A percentile compares a stretch with the other conserved stretches of the same genome.
Evolutionary conservation across 2,797 vertebrate genomes (phyloP).

Genomic region (Pseudochromis fuscus): DNA sequence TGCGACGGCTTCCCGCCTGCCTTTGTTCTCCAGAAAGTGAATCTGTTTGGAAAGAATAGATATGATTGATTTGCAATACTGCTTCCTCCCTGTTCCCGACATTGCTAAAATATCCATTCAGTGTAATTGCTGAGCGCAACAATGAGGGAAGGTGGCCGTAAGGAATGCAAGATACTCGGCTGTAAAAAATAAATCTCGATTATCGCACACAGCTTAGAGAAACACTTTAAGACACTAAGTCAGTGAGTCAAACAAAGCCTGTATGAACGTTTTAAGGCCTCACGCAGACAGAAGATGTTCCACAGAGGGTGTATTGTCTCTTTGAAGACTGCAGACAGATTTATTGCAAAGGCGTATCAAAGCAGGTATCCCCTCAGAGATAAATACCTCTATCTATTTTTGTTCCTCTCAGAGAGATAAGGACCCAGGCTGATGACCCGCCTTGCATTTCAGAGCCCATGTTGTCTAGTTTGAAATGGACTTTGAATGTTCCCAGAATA

Average conservation of each 20-base stretch:
- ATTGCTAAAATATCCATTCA: conserved; percentile 41
- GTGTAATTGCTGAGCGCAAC: conserved; percentile 27
- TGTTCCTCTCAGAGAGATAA: conserved; percentile 54
- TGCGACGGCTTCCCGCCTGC: conserved; percentile 65
- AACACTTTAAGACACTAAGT: conserved; percentile 60
- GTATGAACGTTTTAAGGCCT: conserved; percentile 48
- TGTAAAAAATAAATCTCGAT: conserved; percentile 34
- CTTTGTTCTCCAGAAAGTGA: conserved; percentile 73
- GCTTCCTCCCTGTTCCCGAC: conserved; percentile 70
- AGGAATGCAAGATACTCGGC: conserved; percentile 35
- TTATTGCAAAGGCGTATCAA: conserved; percentile 74
- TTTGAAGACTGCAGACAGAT: conserved; percentile 75
- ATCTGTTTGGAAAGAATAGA: conserved; percentile 70
- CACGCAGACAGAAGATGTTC: conserved; percentile 55
- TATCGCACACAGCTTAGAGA: conserved; percentile 48
- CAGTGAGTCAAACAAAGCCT: conserved; percentile 53
- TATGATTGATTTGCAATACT: conserved; percentile 81
- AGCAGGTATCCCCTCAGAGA: conserved; percentile 67
- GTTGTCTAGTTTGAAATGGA: conserved; percentile 26
- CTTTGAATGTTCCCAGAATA: conserved; percentile 39
- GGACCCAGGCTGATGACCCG: conserved; percentile 40
- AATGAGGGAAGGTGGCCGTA: conserved; percentile 22
- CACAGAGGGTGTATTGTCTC: conserved; percentile 61
- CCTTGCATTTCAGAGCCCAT: conserved; percentile 38
- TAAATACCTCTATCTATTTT: conserved; percentile 67